phyloP scores from a whole-genome alignment of 2,113 vertebrate species.

The Carassius gibelio region DNA sequence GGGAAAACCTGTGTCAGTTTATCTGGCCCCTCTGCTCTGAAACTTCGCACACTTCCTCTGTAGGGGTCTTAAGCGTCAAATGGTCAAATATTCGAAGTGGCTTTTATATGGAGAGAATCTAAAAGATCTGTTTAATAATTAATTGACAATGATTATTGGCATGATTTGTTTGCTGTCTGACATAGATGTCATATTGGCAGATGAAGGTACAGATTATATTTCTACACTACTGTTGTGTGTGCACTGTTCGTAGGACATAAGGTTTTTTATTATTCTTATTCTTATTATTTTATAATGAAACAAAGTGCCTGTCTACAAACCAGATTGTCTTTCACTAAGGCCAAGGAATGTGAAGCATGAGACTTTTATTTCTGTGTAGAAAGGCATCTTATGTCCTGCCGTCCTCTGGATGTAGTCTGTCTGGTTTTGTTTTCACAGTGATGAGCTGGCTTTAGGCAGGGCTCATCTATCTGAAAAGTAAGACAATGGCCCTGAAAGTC shows the following conservation, averaged over 20 bases:
- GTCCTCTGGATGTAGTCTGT: conserved; percentile 2
- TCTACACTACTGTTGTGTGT: not conserved
- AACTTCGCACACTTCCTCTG: not conserved
- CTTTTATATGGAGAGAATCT: not conserved
- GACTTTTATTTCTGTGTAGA: not conserved
- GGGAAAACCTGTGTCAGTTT: not conserved
- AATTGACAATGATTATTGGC: not conserved
- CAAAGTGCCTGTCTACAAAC: not conserved
- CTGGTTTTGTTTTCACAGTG: conserved; percentile 14
- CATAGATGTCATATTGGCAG: not conserved
- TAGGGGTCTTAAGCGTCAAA: not conserved
- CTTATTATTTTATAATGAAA: not conserved
- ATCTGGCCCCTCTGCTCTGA: not conserved
- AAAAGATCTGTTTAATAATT: not conserved
- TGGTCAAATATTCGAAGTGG: conserved; percentile 8
- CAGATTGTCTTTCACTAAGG: not conserved
- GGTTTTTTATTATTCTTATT: not conserved
- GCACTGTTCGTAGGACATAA: not conserved
- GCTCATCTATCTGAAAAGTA: not conserved
- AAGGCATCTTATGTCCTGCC: not conserved
- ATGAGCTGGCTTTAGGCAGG: not conserved
- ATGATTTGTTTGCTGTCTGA: not conserved
- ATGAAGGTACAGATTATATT: not conserved
- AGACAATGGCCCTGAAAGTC: not conserved
- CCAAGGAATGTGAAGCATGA: conserved; percentile 52